phyloP scores from a whole-genome alignment of 2,888 invertebrate genomes.

The Hyposoter didymator region DNA sequence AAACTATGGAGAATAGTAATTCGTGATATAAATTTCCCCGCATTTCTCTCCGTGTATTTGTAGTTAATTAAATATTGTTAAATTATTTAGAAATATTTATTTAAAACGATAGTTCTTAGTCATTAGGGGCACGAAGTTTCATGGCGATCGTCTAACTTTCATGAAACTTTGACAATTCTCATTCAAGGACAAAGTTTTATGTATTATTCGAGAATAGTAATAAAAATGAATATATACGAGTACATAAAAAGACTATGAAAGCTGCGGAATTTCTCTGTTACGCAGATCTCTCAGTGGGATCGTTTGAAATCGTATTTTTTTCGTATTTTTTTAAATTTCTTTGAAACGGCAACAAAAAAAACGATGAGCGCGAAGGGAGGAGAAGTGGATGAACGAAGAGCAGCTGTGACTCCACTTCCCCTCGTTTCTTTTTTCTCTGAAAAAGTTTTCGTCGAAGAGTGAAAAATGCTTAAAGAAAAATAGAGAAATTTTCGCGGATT shows the following conservation, averaged over 20 bases:
- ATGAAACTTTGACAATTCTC: slow-evolving; percentile 68
- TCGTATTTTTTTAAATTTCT: slow-evolving; percentile 19
- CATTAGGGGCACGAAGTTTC: neutral
- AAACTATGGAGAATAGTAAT: too few species aligned
- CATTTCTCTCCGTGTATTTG: too few species aligned
- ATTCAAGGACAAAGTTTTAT: slow-evolving; percentile 67
- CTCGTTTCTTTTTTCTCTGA: neutral
- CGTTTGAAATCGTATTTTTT: slow-evolving; percentile 42
- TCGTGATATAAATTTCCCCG: too few species aligned
- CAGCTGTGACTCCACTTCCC: slow-evolving; percentile 16
- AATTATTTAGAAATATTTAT: too few species aligned
- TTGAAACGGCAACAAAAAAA: neutral
- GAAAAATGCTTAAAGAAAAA: neutral
- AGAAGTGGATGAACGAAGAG: neutral
- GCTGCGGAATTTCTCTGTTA: slow-evolving; percentile 46
- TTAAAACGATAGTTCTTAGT: neutral
- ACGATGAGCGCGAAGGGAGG: neutral
- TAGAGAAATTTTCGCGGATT: neutral
- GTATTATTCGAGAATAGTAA: slow-evolving; percentile 12
- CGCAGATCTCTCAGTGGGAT: slow-evolving; percentile 34
- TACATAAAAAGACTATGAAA: neutral
- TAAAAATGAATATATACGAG: neutral
- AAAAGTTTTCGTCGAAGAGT: slow-evolving; percentile 3
- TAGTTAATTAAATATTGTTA: too few species aligned
- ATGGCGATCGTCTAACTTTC: slow-evolving; percentile 39